Percentiles rank a stretch among this genome's conserved stretches.
Conservation (phyloP, 1,140 invertebrate species). For the Drosophila mojavensis region DNA sequence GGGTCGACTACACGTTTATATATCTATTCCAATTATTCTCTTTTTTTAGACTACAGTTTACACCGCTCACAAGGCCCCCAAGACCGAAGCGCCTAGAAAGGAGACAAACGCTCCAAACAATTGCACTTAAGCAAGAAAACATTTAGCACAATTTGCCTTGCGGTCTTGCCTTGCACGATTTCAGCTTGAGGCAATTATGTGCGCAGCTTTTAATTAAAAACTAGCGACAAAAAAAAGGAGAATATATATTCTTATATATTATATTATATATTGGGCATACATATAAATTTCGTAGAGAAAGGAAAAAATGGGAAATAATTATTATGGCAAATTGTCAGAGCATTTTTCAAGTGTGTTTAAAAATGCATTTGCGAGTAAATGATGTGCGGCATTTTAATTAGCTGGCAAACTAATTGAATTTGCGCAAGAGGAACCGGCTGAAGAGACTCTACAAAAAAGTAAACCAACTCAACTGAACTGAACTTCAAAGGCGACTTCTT, state of each 20-base stretch:
- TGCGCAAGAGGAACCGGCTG: conserved; percentile 33
- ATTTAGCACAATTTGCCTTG: neutral
- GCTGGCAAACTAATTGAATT: conserved; percentile 69
- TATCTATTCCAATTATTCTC: no score
- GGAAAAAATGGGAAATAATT: neutral
- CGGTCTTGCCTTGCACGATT: neutral
- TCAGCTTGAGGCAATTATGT: neutral
- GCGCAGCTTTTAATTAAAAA: conserved; percentile 25
- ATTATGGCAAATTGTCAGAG: conserved; percentile 53
- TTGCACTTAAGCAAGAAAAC: neutral
- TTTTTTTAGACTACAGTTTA: no score
- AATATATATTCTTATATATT: neutral
- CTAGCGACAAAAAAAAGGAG: neutral
- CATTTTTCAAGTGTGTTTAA: conserved; percentile 67
- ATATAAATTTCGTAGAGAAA: neutral
- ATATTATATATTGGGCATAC: no score
- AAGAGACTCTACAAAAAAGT: neutral
- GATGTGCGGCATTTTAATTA: conserved; percentile 77
- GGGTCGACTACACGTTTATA: no score
- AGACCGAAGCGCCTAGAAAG: neutral
- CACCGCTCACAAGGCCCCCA: neutral
- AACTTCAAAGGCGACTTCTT: conserved; percentile 73
- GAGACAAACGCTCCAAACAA: neutral
- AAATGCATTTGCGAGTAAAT: conserved; percentile 74
- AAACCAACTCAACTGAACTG: conserved; percentile 26